These are phyloP conservation scores for Babylonia areolata DNA, from an alignment of 1,140 invertebrate genomes.

Conservation along the genomic window DNA sequence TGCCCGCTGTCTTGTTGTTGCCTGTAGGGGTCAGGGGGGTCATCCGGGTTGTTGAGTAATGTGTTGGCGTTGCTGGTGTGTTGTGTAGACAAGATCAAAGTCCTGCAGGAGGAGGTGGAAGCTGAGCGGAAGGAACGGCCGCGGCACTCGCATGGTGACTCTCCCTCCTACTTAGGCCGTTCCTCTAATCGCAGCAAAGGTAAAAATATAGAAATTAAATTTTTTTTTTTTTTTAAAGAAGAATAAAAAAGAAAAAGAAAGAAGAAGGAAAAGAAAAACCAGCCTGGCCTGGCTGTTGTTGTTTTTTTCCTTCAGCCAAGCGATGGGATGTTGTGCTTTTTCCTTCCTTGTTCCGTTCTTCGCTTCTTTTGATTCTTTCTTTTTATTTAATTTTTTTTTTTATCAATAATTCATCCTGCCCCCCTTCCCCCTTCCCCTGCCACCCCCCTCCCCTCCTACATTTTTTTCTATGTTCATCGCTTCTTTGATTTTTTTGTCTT, in stretches of 20 bases:
- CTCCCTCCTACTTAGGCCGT: slow-evolving; percentile 36
- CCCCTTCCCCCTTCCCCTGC: too few species aligned
- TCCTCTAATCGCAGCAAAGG: slow-evolving; percentile 49
- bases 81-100: slow-evolving; percentile 60
- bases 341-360: too few species aligned
- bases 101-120: slow-evolving; percentile 64
- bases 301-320: too few species aligned
- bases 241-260: background rate
- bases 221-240: too few species aligned
- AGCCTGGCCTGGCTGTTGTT: background rate
- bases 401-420: too few species aligned
- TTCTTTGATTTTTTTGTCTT: slow-evolving; percentile 44
- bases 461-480: slow-evolving; percentile 3
- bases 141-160: slow-evolving; percentile 45
- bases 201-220: too few species aligned
- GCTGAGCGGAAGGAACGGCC: slow-evolving; percentile 49
- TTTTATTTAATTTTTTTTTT: background rate
- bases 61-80: background rate
- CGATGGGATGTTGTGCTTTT: too few species aligned
- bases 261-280: too few species aligned
- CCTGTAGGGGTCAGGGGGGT: too few species aligned
- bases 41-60: too few species aligned
- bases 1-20: background rate
- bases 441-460: too few species aligned
- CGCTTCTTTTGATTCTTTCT: background rate